These are phyloP conservation scores for Drosophila nr. perissopoda DNA, from an alignment of 2,888 invertebrate species.

Conservation along the genomic window DNA sequence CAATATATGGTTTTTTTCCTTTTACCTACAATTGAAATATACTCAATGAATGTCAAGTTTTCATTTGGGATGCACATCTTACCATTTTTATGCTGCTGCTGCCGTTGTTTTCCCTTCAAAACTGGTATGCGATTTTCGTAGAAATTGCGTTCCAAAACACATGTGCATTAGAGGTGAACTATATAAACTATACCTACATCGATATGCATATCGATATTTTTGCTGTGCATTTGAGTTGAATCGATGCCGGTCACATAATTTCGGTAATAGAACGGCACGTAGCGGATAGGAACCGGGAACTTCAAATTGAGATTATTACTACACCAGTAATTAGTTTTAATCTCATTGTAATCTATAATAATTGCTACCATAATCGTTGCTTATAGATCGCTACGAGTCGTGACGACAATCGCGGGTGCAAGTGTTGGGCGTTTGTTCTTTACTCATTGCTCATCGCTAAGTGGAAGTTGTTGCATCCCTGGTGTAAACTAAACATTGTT, in stretches of 20 bases:
- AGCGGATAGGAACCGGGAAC: background rate
- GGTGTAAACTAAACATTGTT: conserved; percentile 61
- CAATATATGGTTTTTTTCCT: conserved; percentile 89
- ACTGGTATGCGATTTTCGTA: background rate
- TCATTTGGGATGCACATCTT: background rate
- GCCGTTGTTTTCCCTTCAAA: conserved; percentile 3
- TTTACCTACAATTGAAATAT: conserved; percentile 72
- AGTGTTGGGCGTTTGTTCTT: conserved; percentile 8
- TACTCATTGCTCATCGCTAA: conserved; percentile 28
- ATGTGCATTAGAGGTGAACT: conserved; percentile 57
- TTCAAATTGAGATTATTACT: background rate
- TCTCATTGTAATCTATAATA: background rate
- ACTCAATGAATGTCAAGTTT: background rate
- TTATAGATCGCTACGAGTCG: conserved; percentile 5
- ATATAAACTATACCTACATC: conserved; percentile 5
- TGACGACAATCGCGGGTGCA: background rate
- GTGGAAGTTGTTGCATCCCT: conserved; percentile 42
- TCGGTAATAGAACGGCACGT: background rate
- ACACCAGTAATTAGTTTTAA: too few species aligned
- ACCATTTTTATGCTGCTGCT: conserved; percentile 33
- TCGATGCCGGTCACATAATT: background rate
- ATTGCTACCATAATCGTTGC: too few species aligned
- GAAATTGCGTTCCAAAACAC: conserved; percentile 40
- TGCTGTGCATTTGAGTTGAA: background rate
- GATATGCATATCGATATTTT: conserved; percentile 27